Base-by-base conservation (phyloP, 2,113 vertebrate genomes). In the Pachyramphus minor region DNA sequence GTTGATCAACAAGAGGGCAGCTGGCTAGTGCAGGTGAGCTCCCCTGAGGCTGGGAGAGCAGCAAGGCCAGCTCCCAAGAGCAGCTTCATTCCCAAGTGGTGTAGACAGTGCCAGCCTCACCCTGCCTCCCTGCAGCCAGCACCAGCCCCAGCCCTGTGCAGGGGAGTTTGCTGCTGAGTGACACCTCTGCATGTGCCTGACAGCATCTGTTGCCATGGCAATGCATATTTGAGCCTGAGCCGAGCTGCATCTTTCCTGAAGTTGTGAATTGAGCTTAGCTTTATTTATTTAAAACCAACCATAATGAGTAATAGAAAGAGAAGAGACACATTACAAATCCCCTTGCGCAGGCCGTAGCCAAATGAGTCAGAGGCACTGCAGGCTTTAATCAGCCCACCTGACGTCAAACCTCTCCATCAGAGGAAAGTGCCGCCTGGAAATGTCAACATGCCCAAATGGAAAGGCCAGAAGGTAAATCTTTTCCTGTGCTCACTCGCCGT, bases 241-340 rank as follows among this genome's bases (percentile, higher is more conserved):
- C 3, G 28, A 91, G 80, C 89, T 31, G 81, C 50, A 14, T 93
- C 93, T 95, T 96, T 95, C 95, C 95, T 87, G 63, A 95, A 97
- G 95, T 96, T 96, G 90, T 97, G 97, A 97, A 95, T 96, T 93
- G 97, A 97, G 92, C 95, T 98, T 75, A 81, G 95, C 53, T 94
- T 97, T 97, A 92, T 98, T 97, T 97, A 96, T 97, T 96, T 89
- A 92, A 94, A 94, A 77, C 80, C 79, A 79, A 72, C 73, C 49
- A 23, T 89, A 96, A 91, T 1, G 4, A 96, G 67, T 53, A 93
- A 68, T 83, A 94, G 89, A 89, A 96, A 90, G 89, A 44, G 25
- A 86, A 97, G 89, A 95, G 69, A 60, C 87, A 76, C 31, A 12
- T 88, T 94, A 90, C 90, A 92, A 93, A 91, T 76, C 49, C 72